Base-by-base conservation (phyloP, 1,140 invertebrate species). In the Drosophila repleta region DNA sequence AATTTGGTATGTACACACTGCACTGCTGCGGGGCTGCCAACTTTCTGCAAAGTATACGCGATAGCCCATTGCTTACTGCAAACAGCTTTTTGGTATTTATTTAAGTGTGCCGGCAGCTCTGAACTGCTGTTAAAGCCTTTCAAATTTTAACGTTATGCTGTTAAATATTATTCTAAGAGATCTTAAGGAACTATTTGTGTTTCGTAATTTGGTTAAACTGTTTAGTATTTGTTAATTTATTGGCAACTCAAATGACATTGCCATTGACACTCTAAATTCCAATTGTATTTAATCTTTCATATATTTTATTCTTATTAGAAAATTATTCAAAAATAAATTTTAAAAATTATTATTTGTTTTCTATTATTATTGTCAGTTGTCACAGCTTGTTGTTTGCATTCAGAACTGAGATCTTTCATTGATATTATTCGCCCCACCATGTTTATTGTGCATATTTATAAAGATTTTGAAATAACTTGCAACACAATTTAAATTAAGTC, bases 401-500 rank as follows among this genome's bases (percentile, higher is more conserved):
- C 48, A n/a, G 15, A 4, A 45, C 18, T 6, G 3, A 11, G 21
- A 52, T 35, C 8, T 13, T 32, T 17, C 29, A 20, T 37, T 35
- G 2, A 2, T 20, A 13, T 52, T 18, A 52, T 20, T 11, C 10
- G 17, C 8, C 29, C 37, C 17, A 32, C 4, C 4, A 52, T 18
- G 13, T 5, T 5, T 29, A 4, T 8, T 21, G 11, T 45, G 26
- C 35, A 53, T 32, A 41, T 37, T 20, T 51, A 39, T 53, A 56
- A 32, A 11, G 7, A 43, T 57, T 65, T 61, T 32, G n/a, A 62
- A 57, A 60, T 39, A 13, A 57, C 60, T 60, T 75, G 77, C 35
- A 41, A 73, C 51, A 76, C 48, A 62, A 67, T 80, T 72, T 73
- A 63, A 61, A 67, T 72, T 56, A 56, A 72, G 67, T 26, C 58